A percentile compares a stretch with the other conserved stretches of the same genome.
Conservation (phyloP, 2,113 vertebrate genomes). For the Perca flavescens region DNA sequence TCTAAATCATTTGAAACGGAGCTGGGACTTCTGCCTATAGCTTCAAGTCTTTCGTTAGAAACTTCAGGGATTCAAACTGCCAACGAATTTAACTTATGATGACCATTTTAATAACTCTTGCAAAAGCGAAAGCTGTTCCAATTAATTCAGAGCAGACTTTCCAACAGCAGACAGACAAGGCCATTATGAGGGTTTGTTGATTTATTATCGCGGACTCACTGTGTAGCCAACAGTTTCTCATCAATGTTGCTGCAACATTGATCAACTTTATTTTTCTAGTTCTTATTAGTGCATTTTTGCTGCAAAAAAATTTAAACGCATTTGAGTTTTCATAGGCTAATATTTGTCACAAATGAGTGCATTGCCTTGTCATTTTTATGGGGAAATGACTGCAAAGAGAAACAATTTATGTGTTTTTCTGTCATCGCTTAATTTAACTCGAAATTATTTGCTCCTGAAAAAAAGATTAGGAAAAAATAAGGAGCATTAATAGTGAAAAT, state of each 20-base stretch:
- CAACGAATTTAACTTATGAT: constrained; percentile 40
- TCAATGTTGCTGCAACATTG: not conserved
- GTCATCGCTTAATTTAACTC: constrained; percentile 40
- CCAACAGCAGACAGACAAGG: constrained; percentile 39
- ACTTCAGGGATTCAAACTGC: constrained; percentile 9
- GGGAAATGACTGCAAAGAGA: constrained; percentile 19
- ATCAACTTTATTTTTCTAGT: not conserved
- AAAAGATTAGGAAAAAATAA: not conserved
- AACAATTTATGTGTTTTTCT: constrained; percentile 21
- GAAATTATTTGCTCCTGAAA: not conserved
- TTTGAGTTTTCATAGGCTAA: not conserved
- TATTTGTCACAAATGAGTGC: constrained; percentile 12
- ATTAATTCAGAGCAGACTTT: constrained; percentile 28
- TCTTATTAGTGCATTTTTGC: not conserved
- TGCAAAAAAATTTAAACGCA: not conserved
- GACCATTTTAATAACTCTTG: constrained; percentile 16
- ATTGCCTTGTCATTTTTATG: constrained; percentile 17
- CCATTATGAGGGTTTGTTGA: constrained; percentile 14
- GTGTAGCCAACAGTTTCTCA: not conserved
- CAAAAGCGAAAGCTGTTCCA: not conserved
- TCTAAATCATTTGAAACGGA: constrained; percentile 19
- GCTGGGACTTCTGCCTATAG: constrained; percentile 6
- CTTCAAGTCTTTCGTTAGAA: constrained; percentile 17
- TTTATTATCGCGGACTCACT: constrained; percentile 13
- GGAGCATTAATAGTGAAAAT: not conserved